Base-by-base conservation (phyloP, 2,888 invertebrate genomes). In the Cantharis rustica region DNA sequence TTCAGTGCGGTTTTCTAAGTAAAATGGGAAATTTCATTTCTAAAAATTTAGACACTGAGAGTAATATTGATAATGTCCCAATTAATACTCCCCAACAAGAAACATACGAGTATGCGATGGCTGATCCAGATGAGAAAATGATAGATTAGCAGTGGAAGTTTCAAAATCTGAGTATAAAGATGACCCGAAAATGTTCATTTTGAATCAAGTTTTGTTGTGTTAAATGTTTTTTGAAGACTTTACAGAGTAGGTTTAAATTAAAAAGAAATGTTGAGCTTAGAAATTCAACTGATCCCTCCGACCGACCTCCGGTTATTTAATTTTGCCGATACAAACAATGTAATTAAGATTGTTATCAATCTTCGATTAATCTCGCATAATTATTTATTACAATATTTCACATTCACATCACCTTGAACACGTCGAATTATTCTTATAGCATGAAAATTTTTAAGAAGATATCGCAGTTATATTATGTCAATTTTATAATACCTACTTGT, bases 141-240 rank as follows among this genome's bases (percentile, higher is more conserved):
- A 92, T 80, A 90, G 91, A 72, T 89, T 90, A 77, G 89, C 91
- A 70, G 87, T 93, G 74, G 86, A 89, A 68, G 88, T 89, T 66
- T 89, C 95, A 89, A 88, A 90, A 81, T 89, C 90, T 82, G 91
- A 93, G 83, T 89, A 94, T 15, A 88, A 89, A 66, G 89, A 89
- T 7, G 91, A 93, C 81, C 90, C 93, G 7, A 92, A 94, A 83
- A 89, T 91, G 3, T 96, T 96, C 86, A 88, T 95, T 10, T 87
- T 95, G 11, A 95, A 96, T 85, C 94, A 95, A 85, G 90, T 95
- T 75, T 89, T 95, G 73, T 90, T 95, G 86, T 92, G 93, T 13
- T 90, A 94, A 16, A 94, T 95, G 87, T 95, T 96, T 88, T 95
- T 95, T 83, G 92, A 93, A 80, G 93, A 95, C 86, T 95, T 91